These are phyloP conservation scores for Coluber constrictor DNA, from an alignment of 2,797 vertebrate genomes.

Conservation along the genomic window DNA sequence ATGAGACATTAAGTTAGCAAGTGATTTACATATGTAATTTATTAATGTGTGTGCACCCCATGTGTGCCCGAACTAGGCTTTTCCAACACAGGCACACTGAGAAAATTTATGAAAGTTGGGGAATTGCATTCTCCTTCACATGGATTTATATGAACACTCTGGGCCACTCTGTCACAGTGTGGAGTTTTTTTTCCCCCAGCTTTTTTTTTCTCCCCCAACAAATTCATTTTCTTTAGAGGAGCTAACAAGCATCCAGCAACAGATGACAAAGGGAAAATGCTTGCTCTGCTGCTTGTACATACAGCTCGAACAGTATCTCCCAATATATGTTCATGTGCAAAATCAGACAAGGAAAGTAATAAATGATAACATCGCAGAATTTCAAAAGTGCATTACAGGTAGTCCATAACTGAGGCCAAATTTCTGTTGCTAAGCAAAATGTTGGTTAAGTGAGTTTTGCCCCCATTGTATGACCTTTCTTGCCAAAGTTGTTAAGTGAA, in stretches of 20 bases:
- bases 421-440: background rate
- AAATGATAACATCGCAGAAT: background rate
- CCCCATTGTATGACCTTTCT: background rate
- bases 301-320: background rate
- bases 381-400: too few relatives aligned
- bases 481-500: background rate
- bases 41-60: conserved; percentile 7
- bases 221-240: background rate
- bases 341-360: background rate
- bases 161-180: background rate
- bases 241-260: background rate
- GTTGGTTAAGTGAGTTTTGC: background rate
- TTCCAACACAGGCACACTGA: conserved; percentile 4
- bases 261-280: background rate
- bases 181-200: background rate
- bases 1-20: conserved; percentile 7
- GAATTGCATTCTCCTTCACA: conserved; percentile 15
- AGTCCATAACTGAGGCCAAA: background rate
- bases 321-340: background rate
- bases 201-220: background rate
- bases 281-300: background rate
- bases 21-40: conserved; percentile 9
- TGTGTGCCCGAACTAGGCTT: conserved; percentile 18
- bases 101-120: conserved; percentile 2
- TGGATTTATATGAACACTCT: background rate